Evolutionary conservation across 1,140 invertebrate species (phyloP).

Genomic region (Telenomus remus): DNA sequence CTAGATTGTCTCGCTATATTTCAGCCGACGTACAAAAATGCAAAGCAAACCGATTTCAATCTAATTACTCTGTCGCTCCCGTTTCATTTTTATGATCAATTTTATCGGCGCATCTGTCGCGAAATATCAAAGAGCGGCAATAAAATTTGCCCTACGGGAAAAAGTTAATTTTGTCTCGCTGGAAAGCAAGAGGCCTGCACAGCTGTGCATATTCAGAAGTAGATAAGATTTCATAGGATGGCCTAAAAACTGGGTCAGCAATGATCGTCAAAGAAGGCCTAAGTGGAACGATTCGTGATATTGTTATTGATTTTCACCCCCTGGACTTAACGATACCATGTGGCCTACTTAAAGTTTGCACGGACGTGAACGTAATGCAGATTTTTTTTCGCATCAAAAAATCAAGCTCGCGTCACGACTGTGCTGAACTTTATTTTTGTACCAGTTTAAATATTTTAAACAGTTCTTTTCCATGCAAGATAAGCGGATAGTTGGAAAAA

Average conservation of each 20-base stretch:
- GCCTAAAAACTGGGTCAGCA: slow-evolving; percentile 35
- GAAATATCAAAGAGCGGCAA: background rate
- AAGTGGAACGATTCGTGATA: slow-evolving; percentile 59
- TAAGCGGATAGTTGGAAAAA: no score
- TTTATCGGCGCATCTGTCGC: background rate
- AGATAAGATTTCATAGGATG: slow-evolving; percentile 48
- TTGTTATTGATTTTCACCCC: slow-evolving; percentile 65
- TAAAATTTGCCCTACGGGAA: no score
- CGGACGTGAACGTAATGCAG: slow-evolving; percentile 48
- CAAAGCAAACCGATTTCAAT: slow-evolving; percentile 5
- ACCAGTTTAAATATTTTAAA: background rate
- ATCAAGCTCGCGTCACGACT: background rate
- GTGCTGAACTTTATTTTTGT: background rate
- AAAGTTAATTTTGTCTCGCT: no score
- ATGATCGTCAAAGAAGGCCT: slow-evolving; percentile 46
- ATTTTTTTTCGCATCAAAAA: slow-evolving; percentile 14
- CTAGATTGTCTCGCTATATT: no score
- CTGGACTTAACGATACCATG: slow-evolving; percentile 50
- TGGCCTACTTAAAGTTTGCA: slow-evolving; percentile 62
- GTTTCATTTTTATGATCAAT: slow-evolving; percentile 2
- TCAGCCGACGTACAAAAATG: no score
- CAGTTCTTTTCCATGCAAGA: no score
- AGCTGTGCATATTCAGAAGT: no score
- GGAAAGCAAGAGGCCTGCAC: no score
- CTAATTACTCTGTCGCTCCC: slow-evolving; percentile 3